Evolutionary conservation across 53 echinoderm and acorn worm species (phyloP), one percentile per base, ranked within the genome.

Genomic region (Echinarachnius parma): DNA sequence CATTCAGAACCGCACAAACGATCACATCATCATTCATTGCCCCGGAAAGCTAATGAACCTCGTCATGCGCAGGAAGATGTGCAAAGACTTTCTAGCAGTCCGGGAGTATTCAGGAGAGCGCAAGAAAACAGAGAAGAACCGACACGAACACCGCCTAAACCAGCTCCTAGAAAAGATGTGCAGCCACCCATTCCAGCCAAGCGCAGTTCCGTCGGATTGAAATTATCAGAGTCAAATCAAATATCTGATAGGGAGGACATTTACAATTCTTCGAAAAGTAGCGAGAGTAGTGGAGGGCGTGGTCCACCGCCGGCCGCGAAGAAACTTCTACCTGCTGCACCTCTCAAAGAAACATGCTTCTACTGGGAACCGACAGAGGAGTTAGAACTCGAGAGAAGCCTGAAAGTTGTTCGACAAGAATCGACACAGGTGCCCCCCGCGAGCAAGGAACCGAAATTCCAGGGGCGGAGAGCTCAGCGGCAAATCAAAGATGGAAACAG

Each of bases 291-390:
- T n/a, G n/a, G n/a, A n/a, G n/a, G n/a, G n/a, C n/a, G n/a, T n/a
- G n/a, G n/a, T n/a, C n/a, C n/a, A n/a, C n/a, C n/a, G n/a, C n/a
- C n/a, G 4, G 57, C 8, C 28, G 16, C 5, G 5, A 57, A 28
- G 5, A 57, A 57, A 5, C 7, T 5, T 4, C n/a, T 3, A 11
- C 70, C 74, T 36, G 56, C 22, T 1, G 34, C 19, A n/a, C 55
- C 34, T 22, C 37, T 72, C 26, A 72, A 72, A 29, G 83, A 83
- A 61, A 83, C 83, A 2, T 83, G 83, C 37, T 83, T 83, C 32
- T 83, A 83, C 36, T 77, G 83, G 83, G 83, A 83, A 32, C 83
- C 83, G 19, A 62, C 29, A 21, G 66, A 59, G 14, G 83, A 77
- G 35, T 48, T 68, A 0, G 35, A 53, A 49, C 69, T 19, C 5